phyloP scores from a whole-genome alignment of 2,113 vertebrate species.

The Thinocorus orbignyianus region DNA sequence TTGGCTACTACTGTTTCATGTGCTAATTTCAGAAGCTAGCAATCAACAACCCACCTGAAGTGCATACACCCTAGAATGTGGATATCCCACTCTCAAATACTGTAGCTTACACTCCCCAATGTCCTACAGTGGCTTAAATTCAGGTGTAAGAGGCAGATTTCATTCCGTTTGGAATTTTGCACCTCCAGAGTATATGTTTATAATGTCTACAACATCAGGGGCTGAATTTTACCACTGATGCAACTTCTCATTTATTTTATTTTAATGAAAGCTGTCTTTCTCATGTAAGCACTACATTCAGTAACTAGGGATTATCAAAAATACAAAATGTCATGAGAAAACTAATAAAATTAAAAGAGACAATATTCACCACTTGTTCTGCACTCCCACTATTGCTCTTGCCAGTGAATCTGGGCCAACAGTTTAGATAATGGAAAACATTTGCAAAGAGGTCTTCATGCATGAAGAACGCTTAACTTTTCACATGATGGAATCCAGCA shows the following conservation, averaged over 20 bases:
- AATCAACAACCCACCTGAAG: not conserved
- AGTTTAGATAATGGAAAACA: constrained; percentile 40
- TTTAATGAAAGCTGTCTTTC: not conserved
- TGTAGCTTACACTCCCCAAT: not conserved
- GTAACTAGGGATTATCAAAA: constrained; percentile 5
- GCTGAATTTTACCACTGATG: not conserved
- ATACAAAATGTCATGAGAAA: not conserved
- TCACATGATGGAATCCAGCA: not conserved
- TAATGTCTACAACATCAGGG: not conserved
- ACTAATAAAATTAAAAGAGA: not conserved
- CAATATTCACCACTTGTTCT: not conserved
- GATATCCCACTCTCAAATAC: not conserved
- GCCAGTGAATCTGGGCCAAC: not conserved
- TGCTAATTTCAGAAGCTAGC: not conserved
- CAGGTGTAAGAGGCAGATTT: not conserved
- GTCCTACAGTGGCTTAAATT: not conserved
- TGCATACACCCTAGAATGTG: not conserved
- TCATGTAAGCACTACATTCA: not conserved
- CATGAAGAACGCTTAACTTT: not conserved
- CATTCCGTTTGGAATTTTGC: not conserved
- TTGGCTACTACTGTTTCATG: not conserved
- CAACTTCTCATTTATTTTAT: not conserved
- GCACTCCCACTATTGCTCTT: not conserved
- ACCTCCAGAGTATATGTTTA: not conserved
- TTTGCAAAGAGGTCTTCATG: constrained; percentile 23